A percentile compares a stretch with the other conserved stretches of the same genome.
Evolutionary conservation across 2,797 vertebrate species (phyloP).

Genomic region (Neopelma chrysocephalum): DNA sequence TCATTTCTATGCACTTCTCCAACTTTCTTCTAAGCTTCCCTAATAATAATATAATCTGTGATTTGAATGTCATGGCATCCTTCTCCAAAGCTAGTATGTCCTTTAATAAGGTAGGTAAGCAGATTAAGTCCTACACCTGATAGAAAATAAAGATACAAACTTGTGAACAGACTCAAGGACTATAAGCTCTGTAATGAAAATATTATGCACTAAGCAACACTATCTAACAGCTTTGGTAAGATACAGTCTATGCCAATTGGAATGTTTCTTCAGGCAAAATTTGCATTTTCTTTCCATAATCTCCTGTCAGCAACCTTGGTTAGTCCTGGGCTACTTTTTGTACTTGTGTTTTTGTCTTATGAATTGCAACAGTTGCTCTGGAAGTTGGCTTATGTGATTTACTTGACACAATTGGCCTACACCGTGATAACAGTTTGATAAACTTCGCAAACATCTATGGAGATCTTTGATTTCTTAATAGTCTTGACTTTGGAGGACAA

Average conservation of each 20-base stretch:
- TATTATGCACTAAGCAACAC: neutral
- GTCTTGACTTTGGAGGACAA: neutral
- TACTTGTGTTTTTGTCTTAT: neutral
- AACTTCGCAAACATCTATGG: neutral
- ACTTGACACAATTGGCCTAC: neutral
- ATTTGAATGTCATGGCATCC: neutral
- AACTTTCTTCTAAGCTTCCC: neutral
- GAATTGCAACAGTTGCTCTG: neutral
- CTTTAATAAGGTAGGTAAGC: neutral
- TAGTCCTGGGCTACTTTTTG: neutral
- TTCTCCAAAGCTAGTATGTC: neutral
- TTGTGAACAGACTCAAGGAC: neutral
- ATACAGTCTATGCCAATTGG: neutral
- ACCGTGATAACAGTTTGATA: neutral
- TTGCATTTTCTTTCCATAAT: neutral
- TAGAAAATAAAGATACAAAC: neutral
- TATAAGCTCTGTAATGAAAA: neutral
- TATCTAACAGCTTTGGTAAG: neutral
- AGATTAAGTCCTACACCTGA: conserved; percentile 7
- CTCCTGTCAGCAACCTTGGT: neutral
- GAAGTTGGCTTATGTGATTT: neutral
- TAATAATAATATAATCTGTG: neutral
- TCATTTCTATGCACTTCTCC: neutral
- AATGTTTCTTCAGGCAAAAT: neutral
- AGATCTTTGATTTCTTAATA: neutral